phyloP scores from a whole-genome alignment of 2,888 invertebrate genomes.

The Drosophila falleni region DNA sequence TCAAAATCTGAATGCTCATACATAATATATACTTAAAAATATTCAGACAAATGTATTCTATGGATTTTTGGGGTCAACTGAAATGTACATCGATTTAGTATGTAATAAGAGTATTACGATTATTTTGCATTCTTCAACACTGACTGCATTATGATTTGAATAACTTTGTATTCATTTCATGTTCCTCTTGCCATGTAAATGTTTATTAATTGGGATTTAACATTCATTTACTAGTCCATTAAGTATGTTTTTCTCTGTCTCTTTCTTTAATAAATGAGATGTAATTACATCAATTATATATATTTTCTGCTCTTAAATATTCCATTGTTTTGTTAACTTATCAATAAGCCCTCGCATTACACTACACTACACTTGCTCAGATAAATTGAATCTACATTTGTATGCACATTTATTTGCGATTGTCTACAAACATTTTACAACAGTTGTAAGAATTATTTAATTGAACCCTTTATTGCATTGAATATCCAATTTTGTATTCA shows the following conservation, averaged over 20 bases:
- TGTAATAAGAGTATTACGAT: slow-evolving; percentile 4
- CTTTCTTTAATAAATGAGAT: too few species aligned
- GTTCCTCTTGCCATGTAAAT: not conserved
- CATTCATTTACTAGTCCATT: not conserved
- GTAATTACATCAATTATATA: too few species aligned
- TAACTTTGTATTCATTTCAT: not conserved
- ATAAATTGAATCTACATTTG: not conserved
- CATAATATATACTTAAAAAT: slow-evolving; percentile 39
- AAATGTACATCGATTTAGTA: slow-evolving; percentile 7
- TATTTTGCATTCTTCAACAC: not conserved
- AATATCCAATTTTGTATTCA: slow-evolving; percentile 10
- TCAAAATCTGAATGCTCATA: slow-evolving; percentile 20
- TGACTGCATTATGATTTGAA: slow-evolving; percentile 15
- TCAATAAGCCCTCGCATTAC: not conserved
- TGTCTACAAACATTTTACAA: slow-evolving; percentile 5
- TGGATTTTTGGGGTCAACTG: slow-evolving; percentile 13
- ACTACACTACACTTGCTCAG: not conserved
- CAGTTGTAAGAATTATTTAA: slow-evolving; percentile 15
- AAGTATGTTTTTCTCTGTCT: not conserved
- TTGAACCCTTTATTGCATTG: slow-evolving; percentile 5
- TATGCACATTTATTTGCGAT: not conserved
- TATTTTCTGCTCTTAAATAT: not conserved
- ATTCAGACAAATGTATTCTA: not conserved
- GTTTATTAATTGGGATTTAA: not conserved
- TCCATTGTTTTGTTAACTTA: not conserved